phyloP scores from a whole-genome alignment of 1,140 invertebrate genomes.

The Drosophila athabasca region DNA sequence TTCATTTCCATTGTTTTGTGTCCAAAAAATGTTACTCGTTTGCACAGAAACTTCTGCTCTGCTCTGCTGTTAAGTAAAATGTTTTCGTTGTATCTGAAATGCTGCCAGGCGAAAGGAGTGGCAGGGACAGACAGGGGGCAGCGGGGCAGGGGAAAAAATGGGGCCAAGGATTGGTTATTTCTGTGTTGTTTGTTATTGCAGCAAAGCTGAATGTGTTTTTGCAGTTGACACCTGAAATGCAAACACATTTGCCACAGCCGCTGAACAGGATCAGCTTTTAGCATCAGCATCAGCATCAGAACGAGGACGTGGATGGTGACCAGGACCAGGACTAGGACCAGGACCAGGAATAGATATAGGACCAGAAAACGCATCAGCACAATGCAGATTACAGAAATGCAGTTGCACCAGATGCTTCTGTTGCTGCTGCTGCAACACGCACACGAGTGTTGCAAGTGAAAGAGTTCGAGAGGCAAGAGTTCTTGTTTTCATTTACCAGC shows the following conservation, averaged over 20 bases:
- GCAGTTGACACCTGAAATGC: conserved; percentile 76
- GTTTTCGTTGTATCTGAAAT: conserved; percentile 73
- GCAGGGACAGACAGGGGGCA: background rate
- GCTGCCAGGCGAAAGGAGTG: conserved; percentile 39
- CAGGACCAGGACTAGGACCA: conserved; percentile 1
- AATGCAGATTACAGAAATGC: conserved; percentile 54
- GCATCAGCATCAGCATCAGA: conserved; percentile 42
- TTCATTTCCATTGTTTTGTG: conserved; percentile 41
- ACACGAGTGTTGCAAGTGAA: conserved; percentile 46
- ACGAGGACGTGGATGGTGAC: background rate
- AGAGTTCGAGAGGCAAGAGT: conserved; percentile 62
- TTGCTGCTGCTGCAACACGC: conserved; percentile 1
- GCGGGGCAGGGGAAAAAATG: background rate
- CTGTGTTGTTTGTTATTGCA: conserved; percentile 69
- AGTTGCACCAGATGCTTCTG: conserved; percentile 49
- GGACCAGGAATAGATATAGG: conserved; percentile 3
- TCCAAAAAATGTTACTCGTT: conserved; percentile 47
- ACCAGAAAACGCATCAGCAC: background rate
- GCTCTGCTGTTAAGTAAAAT: conserved; percentile 66
- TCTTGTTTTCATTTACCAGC: conserved; percentile 65
- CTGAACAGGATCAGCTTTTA: conserved; percentile 56
- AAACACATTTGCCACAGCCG: conserved; percentile 73
- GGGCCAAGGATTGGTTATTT: conserved; percentile 40
- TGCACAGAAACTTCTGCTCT: conserved; percentile 31
- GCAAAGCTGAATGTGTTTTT: conserved; percentile 76